Percentiles rank a stretch among this genome's conserved stretches.
Conservation (phyloP, 2,113 vertebrate species). For the Pseudorhombus dupliciocellatus region DNA sequence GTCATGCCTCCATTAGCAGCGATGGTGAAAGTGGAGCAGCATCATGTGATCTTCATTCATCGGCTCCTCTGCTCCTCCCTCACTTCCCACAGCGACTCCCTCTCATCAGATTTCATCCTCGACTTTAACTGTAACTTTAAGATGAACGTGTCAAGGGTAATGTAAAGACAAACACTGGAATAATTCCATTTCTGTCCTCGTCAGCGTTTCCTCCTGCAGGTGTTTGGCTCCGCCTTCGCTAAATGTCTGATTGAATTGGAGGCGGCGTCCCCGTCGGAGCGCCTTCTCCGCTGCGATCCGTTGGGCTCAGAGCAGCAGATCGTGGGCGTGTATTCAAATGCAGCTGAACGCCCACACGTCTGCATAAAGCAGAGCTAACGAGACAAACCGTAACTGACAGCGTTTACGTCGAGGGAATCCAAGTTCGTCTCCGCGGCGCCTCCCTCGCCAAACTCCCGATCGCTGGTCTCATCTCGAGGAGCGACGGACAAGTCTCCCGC, state of each 20-base stretch:
- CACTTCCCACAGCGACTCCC: background rate
- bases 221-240: background rate
- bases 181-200: no score
- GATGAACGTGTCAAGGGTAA: no score
- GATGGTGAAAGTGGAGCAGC: constrained; percentile 19
- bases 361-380: background rate
- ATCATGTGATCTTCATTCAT: background rate
- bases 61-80: background rate
- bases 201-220: background rate
- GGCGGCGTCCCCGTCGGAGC: background rate
- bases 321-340: constrained; percentile 63
- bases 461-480: background rate
- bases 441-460: background rate
- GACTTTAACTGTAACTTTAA: background rate
- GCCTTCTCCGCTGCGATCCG: constrained; percentile 30
- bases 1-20: constrained; percentile 14
- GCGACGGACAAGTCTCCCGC: no score
- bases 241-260: background rate
- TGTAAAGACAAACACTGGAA: no score
- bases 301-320: constrained; percentile 31
- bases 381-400: background rate
- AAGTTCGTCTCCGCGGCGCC: background rate
- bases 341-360: constrained; percentile 53
- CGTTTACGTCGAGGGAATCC: background rate
- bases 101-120: background rate